Conservation (phyloP, 2,113 vertebrate genomes). For the Megaceryle torquata region DNA sequence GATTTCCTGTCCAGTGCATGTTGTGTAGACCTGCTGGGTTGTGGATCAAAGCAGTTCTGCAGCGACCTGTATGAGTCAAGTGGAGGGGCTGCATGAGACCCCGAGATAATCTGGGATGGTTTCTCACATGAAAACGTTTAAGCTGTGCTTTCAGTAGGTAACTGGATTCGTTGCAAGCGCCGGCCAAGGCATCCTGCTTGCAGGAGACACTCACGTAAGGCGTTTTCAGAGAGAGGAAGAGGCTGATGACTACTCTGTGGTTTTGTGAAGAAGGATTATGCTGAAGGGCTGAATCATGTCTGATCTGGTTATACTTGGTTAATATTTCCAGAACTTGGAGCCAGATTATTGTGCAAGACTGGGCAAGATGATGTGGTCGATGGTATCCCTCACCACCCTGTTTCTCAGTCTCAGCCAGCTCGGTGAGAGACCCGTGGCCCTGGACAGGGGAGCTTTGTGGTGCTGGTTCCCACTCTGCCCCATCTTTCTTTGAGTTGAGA, state of each 20-base stretch:
- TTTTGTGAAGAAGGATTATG: constrained; percentile 45
- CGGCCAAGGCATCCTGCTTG: neutral
- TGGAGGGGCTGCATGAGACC: neutral
- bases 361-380: constrained; percentile 17
- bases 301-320: constrained; percentile 54
- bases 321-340: constrained; percentile 51
- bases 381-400: neutral
- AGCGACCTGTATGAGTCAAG: rapidly evolving
- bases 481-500: rapidly evolving
- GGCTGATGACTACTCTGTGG: constrained; percentile 41
- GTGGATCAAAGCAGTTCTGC: neutral
- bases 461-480: neutral
- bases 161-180: neutral
- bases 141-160: neutral
- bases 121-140: neutral
- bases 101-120: neutral
- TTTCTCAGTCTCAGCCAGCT: neutral
- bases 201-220: constrained; percentile 25
- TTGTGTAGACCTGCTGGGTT: neutral
- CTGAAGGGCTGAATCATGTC: constrained; percentile 67
- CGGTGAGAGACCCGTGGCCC: neutral
- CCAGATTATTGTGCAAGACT: constrained; percentile 54
- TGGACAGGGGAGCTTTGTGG: neutral
- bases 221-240: neutral
- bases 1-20: rapidly evolving